These are phyloP conservation scores for Digitonthophagus gazella DNA, from an alignment of 2,888 invertebrate genomes.

Conservation along the genomic window DNA sequence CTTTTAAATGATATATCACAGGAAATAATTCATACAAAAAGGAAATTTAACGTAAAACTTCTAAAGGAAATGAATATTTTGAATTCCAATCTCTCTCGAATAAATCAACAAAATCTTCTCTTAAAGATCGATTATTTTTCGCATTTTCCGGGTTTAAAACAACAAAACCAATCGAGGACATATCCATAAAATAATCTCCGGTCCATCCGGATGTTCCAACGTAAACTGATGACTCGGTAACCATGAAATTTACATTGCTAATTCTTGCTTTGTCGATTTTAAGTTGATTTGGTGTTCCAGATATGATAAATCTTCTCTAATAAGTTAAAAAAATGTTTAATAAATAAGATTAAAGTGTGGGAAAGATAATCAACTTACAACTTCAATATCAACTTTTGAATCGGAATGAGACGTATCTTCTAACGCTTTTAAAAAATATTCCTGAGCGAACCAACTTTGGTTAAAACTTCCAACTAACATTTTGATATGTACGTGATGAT, in stretches of 20 bases:
- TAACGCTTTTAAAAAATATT: constrained; percentile 77
- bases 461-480: constrained; percentile 88
- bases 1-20: neutral
- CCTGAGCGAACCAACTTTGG: constrained; percentile 75
- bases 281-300: constrained; percentile 71
- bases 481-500: constrained; percentile 73
- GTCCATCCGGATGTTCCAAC: constrained; percentile 99
- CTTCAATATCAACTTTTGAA: constrained; percentile 70
- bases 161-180: constrained; percentile 83
- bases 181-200: constrained; percentile 90
- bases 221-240: constrained; percentile 89
- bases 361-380: constrained; percentile 59
- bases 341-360: neutral
- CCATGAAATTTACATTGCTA: constrained; percentile 99
- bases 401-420: constrained; percentile 65
- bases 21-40: neutral
- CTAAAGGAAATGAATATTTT: constrained; percentile 64
- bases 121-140: constrained; percentile 55
- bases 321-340: neutral
- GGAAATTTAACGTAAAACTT: neutral
- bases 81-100: constrained; percentile 93
- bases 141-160: constrained; percentile 46
- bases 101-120: constrained; percentile 72
- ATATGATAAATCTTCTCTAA: constrained; percentile 87
- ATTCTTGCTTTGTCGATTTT: constrained; percentile 88